phyloP scores from a whole-genome alignment of 2,888 invertebrate species.

The Callinectes sapidus region DNA sequence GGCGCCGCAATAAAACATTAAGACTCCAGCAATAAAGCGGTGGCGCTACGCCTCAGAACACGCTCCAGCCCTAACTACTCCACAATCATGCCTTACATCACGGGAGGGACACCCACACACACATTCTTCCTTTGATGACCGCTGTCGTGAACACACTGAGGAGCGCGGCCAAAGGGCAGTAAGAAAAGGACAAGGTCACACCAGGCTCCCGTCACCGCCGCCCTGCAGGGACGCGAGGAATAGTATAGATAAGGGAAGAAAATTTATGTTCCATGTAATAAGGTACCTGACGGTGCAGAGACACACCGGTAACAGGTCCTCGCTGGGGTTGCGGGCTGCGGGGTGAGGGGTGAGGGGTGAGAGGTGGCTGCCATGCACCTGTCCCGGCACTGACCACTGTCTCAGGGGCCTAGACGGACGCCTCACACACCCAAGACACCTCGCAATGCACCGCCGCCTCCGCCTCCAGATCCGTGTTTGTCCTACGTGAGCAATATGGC shows the following conservation, averaged over 20 bases:
- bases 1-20: too few relatives aligned
- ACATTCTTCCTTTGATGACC: not conserved
- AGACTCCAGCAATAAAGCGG: not conserved
- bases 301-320: not conserved
- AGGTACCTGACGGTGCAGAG: not conserved
- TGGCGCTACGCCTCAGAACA: not conserved
- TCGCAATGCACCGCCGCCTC: constrained; percentile 20
- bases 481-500: not conserved
- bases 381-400: not conserved
- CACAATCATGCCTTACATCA: not conserved
- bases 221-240: not conserved
- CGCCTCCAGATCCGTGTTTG: not conserved
- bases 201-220: not conserved
- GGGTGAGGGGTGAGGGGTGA: not conserved
- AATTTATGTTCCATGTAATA: not conserved
- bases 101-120: not conserved
- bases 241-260: not conserved
- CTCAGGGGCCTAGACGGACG: not conserved
- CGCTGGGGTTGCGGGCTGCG: not conserved
- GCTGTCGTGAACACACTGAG: not conserved
- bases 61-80: not conserved
- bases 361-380: not conserved
- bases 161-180: not conserved
- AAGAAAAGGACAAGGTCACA: not conserved
- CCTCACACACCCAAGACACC: not conserved